Base-by-base conservation (phyloP, 2,113 vertebrate genomes). In the Lasiurus cinereus region DNA sequence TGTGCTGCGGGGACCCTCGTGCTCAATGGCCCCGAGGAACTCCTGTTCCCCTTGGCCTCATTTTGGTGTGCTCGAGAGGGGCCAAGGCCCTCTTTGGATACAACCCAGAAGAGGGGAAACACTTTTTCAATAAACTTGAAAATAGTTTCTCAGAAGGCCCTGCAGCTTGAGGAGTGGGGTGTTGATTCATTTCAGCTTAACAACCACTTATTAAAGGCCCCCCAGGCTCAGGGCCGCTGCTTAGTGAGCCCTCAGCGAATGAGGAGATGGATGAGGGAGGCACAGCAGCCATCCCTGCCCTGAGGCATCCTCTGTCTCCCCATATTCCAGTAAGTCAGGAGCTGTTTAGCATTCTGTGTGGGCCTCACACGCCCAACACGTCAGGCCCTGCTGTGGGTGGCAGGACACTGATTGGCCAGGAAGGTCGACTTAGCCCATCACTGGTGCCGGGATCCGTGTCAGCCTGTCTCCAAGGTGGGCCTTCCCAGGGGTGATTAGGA, bases 51-150 rank as follows among this genome's bases (percentile, higher is more conserved):
- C 39, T 14, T 46, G 72, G 22, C 8, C 67, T 70, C 39, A 13
- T n/a, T n/a, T 80, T 48, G 8, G 12, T 87, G 31, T 22, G 56
- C 22, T 91, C 27, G 22, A 76, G 46, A 78, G 43, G 24, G 59
- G 33, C 43, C 5, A 6, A 11, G 27, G 5, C 18, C 9, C 10
- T 54, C 48, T 18, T 64, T 77, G 54, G 50, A 50, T 80, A 43
- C 64, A 86, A 39, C 16, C 31, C 33, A 43, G 31, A 79, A 93
- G 83, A 76, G 67, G 12, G 8, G 27, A 7, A 73, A 52, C 56
- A 16, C 6, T 15, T 92, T 94, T 64, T 91, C 88, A 70, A 69
- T 27, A 59, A 70, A 92, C 62, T 82, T 85, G 46, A 90, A 88
- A 82, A 69, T 54, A 83, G 76, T 46, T 27, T 22, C 78, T 70